A percentile compares a stretch with the other conserved stretches of the same genome.
Conservation (phyloP, 2,797 vertebrate species). For the Benthosema pterotum region DNA sequence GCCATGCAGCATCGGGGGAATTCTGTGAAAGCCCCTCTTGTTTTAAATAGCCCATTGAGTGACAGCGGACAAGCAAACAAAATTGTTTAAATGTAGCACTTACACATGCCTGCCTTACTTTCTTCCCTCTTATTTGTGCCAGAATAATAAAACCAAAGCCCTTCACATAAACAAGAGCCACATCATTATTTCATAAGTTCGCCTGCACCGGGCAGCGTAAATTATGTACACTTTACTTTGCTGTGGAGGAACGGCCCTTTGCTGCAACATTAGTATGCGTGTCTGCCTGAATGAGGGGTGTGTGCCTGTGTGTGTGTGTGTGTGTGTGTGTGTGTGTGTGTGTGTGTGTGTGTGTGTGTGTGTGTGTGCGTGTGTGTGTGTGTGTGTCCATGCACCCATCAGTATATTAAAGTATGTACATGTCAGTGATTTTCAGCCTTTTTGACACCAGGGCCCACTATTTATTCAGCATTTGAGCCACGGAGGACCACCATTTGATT, state of each 20-base stretch:
- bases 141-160: slow-evolving; percentile 70
- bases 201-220: slow-evolving; percentile 61
- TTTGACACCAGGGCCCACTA: too few species aligned
- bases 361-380: too few species aligned
- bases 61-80: slow-evolving; percentile 74
- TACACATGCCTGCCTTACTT: slow-evolving; percentile 57
- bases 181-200: slow-evolving; percentile 81
- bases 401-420: too few species aligned
- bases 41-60: slow-evolving; percentile 70
- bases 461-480: too few species aligned
- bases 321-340: too few species aligned
- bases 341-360: too few species aligned
- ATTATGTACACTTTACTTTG: slow-evolving; percentile 74
- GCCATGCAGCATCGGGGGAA: slow-evolving; percentile 68
- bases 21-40: slow-evolving; percentile 64
- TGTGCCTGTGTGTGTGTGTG: slow-evolving; percentile 20
- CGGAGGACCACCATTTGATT: too few species aligned
- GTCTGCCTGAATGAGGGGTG: slow-evolving; percentile 37
- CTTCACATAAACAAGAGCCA: slow-evolving; percentile 65
- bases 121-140: slow-evolving; percentile 62
- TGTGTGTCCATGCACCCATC: too few species aligned
- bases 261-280: slow-evolving; percentile 55
- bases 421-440: too few species aligned
- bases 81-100: slow-evolving; percentile 76
- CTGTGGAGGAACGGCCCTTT: slow-evolving; percentile 46